Evolutionary conservation across 2,797 vertebrate species (phyloP).

Genomic region (Pangasius sanitwongsei): DNA sequence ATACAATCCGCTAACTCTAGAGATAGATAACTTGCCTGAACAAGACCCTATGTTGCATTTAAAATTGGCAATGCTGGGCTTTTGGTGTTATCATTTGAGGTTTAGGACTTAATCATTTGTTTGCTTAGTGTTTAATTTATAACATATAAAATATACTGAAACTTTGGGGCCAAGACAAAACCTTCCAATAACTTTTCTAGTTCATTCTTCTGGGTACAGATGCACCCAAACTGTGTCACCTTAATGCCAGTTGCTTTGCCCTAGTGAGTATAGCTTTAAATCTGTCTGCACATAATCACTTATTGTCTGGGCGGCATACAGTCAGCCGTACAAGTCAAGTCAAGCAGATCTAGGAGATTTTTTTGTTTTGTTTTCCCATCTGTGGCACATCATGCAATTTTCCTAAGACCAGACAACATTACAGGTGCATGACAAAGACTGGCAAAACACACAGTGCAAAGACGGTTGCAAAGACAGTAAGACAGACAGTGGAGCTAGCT

Average conservation of each 20-base stretch:
- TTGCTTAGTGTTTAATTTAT: background rate
- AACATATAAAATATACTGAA: background rate
- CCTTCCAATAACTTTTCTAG: background rate
- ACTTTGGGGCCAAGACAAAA: background rate
- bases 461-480: background rate
- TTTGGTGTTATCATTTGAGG: background rate
- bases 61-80: background rate
- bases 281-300: background rate
- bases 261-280: background rate
- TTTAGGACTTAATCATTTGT: background rate
- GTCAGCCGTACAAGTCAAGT: background rate
- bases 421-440: background rate
- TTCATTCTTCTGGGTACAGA: background rate
- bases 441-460: background rate
- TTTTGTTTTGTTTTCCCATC: background rate
- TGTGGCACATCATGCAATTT: background rate
- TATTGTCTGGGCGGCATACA: background rate
- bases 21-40: constrained; percentile 4
- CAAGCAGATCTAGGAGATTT: background rate
- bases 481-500: background rate
- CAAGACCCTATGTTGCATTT: background rate
- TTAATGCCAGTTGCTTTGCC: background rate
- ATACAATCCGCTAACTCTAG: background rate
- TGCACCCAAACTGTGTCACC: background rate
- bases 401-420: background rate